Conservation (phyloP, 2,797 vertebrate genomes). For the Xyrichtys novacula region DNA sequence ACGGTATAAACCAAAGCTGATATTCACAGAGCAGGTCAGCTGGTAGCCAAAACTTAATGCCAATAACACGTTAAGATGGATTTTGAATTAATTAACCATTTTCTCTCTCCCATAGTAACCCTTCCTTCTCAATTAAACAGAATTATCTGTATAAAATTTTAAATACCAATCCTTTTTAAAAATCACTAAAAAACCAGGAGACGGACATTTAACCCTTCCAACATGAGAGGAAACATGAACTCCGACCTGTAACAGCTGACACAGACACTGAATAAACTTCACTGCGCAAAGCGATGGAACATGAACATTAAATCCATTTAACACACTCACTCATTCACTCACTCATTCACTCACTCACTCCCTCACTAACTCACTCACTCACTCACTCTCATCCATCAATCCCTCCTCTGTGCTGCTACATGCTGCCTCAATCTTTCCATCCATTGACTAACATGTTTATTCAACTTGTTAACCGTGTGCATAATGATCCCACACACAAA, state of each 20-base stretch:
- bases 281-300: conserved; percentile 20
- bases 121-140: too few relatives aligned
- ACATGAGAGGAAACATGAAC: not conserved
- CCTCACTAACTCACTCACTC: not conserved
- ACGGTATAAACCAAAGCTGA: too few relatives aligned
- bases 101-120: too few relatives aligned
- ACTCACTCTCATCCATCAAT: conserved; percentile 7
- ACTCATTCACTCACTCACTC: not conserved
- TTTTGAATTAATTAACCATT: too few relatives aligned
- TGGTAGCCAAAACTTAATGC: too few relatives aligned
- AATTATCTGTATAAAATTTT: too few relatives aligned
- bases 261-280: conserved; percentile 1
- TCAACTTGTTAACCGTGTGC: conserved; percentile 48
- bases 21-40: too few relatives aligned
- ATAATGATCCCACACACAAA: conserved; percentile 7
- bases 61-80: too few relatives aligned
- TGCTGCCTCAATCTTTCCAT: conserved; percentile 48
- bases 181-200: too few relatives aligned
- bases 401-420: not conserved
- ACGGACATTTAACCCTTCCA: too few relatives aligned
- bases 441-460: conserved; percentile 25
- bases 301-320: conserved; percentile 40
- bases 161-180: too few relatives aligned
- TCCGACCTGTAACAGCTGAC: conserved; percentile 34
- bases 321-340: conserved; percentile 2